Conservation (phyloP, 2,113 vertebrate species). For the Corvus cornix region DNA sequence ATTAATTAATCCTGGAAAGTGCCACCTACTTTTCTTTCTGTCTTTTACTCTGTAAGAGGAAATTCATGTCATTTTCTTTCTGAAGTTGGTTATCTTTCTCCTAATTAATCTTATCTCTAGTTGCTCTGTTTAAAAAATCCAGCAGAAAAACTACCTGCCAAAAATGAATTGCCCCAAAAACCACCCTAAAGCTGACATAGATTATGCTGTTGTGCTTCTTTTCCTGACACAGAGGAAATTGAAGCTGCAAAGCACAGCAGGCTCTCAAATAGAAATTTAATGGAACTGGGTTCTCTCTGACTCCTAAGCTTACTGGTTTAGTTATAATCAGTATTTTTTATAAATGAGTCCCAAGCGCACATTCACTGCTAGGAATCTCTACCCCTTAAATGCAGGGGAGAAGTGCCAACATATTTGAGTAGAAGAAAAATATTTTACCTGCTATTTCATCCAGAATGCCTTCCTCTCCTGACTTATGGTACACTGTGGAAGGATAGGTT, state of each 20-base stretch:
- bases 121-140: not conserved
- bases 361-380: not conserved
- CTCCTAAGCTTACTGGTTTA: not conserved
- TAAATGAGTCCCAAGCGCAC: not conserved
- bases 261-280: not conserved
- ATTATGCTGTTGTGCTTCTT: not conserved
- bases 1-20: not conserved
- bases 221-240: not conserved
- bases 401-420: not conserved
- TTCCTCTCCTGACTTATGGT: constrained; percentile 23
- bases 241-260: not conserved
- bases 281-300: not conserved
- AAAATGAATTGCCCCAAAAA: not conserved
- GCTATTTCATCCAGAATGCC: not conserved
- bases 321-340: not conserved
- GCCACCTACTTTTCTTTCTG: not conserved
- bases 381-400: not conserved
- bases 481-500: constrained; percentile 65
- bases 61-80: not conserved
- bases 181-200: not conserved
- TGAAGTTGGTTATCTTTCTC: not conserved
- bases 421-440: not conserved
- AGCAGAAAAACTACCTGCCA: not conserved
- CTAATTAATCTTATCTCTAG: not conserved
- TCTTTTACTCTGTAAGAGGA: not conserved